Evolutionary conservation across 2,113 vertebrate genomes (phyloP).

Genomic region (Emydocephalus ijimae): DNA sequence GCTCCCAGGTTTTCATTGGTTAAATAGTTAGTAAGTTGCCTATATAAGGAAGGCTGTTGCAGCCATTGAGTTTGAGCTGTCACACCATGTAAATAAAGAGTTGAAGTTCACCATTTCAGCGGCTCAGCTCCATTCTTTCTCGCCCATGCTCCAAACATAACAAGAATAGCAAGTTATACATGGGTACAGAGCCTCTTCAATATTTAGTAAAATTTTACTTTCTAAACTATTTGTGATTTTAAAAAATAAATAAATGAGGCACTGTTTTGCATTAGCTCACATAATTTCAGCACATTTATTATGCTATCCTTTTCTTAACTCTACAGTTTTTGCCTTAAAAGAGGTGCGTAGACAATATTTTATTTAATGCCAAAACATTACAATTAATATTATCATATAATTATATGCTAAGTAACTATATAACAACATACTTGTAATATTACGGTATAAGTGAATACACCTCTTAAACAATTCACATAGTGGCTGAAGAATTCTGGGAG

Average conservation of each 20-base stretch:
- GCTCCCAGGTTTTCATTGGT: no score
- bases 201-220: not conserved
- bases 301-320: not conserved
- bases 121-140: no score
- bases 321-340: not conserved
- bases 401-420: not conserved
- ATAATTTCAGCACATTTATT: not conserved
- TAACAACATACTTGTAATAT: not conserved
- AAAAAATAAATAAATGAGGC: not conserved
- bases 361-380: not conserved
- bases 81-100: no score
- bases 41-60: no score
- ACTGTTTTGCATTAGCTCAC: not conserved
- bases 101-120: no score
- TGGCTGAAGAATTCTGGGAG: not conserved
- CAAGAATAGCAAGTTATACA: not conserved
- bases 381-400: not conserved
- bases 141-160: no score
- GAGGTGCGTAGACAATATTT: not conserved
- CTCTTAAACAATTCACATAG: not conserved
- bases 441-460: not conserved
- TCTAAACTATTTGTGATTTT: not conserved
- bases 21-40: no score
- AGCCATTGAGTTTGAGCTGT: no score
- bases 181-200: not conserved